phyloP scores from a whole-genome alignment of 2,113 vertebrate species.

The Dicrurus megarhynchus region DNA sequence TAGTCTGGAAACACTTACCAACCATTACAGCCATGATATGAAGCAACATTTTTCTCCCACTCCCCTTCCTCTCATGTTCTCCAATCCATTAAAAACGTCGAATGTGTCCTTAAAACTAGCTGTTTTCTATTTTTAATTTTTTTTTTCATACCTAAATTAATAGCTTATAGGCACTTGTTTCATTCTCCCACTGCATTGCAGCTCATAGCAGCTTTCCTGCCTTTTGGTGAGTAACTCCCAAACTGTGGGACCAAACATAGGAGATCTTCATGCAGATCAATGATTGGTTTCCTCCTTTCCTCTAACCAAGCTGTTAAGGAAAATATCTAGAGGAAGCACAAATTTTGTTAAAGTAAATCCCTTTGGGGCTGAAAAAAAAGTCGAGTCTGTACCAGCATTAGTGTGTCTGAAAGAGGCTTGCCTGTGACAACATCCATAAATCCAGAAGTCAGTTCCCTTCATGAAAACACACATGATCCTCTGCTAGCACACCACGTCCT shows the following conservation, averaged over 20 bases:
- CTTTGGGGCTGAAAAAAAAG: neutral
- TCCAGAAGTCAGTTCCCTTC: neutral
- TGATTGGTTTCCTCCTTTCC: neutral
- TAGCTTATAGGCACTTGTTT: neutral
- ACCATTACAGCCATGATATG: neutral
- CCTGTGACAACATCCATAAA: neutral
- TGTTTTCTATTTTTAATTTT: neutral
- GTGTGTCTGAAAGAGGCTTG: neutral
- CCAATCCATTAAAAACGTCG: rapidly evolving
- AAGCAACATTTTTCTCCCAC: slow-evolving; percentile 14
- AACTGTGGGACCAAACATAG: neutral
- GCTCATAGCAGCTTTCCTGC: neutral
- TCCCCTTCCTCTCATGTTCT: neutral
- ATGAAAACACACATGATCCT: neutral
- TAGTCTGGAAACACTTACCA: neutral
- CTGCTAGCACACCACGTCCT: neutral
- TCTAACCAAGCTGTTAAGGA: neutral
- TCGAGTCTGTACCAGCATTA: neutral
- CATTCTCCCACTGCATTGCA: neutral
- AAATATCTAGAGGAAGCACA: neutral
- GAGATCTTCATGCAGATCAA: neutral
- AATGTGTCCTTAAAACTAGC: neutral
- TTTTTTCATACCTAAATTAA: neutral
- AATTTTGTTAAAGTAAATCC: neutral
- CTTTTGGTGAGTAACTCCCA: neutral